Conservation (phyloP, 2,888 invertebrate species). For the Aleiodes testaceus region DNA sequence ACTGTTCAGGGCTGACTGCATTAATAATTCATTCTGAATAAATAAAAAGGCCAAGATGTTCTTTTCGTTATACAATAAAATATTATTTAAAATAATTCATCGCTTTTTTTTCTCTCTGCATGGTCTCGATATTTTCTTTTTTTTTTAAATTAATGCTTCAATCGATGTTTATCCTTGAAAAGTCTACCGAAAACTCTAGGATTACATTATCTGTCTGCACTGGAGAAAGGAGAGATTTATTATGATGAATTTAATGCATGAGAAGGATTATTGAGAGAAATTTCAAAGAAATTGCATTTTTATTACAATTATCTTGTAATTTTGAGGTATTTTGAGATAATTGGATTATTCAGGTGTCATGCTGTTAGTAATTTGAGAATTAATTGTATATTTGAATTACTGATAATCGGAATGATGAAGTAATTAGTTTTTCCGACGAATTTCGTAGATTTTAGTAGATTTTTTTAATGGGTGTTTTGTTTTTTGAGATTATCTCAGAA, state of each 20-base stretch:
- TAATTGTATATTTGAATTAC: slow-evolving; percentile 15
- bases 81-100: neutral
- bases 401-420: slow-evolving; percentile 21
- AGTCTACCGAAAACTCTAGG: slow-evolving; percentile 10
- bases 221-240: neutral
- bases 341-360: no score
- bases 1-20: slow-evolving; percentile 63
- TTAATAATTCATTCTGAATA: slow-evolving; percentile 53
- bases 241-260: neutral
- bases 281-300: neutral
- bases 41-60: slow-evolving; percentile 10
- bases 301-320: neutral
- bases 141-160: neutral
- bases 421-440: neutral
- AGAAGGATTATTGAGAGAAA: slow-evolving; percentile 2
- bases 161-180: slow-evolving; percentile 3
- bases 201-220: slow-evolving; percentile 21
- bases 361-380: neutral
- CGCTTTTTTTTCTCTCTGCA: neutral
- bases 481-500: neutral
- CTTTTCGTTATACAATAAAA: slow-evolving; percentile 25
- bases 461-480: neutral
- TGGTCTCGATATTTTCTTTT: neutral
- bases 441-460: neutral
- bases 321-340: no score